Base-by-base conservation (phyloP, 1,140 invertebrate genomes). In the Calliphora vicina region DNA sequence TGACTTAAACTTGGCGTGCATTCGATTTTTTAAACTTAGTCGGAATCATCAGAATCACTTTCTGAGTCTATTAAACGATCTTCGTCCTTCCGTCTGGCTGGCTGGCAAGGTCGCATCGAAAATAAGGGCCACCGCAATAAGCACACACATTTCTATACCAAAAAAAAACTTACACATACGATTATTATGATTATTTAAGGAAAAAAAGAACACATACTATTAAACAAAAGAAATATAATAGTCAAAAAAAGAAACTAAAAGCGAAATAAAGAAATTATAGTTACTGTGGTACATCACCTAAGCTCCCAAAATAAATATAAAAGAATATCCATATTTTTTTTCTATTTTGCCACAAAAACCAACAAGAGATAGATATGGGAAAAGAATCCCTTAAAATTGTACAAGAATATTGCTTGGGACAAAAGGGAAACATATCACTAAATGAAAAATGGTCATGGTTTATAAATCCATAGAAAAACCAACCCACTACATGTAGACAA, bases 401-500 rank as follows among this genome's bases (percentile, higher is more conserved):
- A 23, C 61, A 23, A 67, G 6, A 67, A 67, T 20, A 23, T 67
- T 67, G 57, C n/a, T 23, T 29, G 29, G 45, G 17, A 1, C 17
- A 23, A 23, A 67, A 67, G 61, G 45, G 45, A 13, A 45, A 10
- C 61, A 67, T 12, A 67, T 67, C 61, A 67, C 61, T 67, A 67
- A 67, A 67, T 67, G 61, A 67, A 67, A 67, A 67, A 67, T 67
- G 61, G 61, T 67, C 61, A 67, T 67, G 61, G 61, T 67, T 67
- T 67, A 67, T 67, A 67, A 67, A 67, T 25, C 61, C 61, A 67
- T 67, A 23, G 61, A 67, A 67, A 67, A 57, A 57, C 13, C 50
- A 57, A 57, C 45, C 13, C 35, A 50, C 12, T 50, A 50, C 0
- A 67, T 23, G 17, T 9, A 23, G 17, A 67, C n/a, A 67, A 67